These are phyloP conservation scores for Linurgus olivaceus DNA, from an alignment of 2,797 vertebrate species.

Conservation along the genomic window DNA sequence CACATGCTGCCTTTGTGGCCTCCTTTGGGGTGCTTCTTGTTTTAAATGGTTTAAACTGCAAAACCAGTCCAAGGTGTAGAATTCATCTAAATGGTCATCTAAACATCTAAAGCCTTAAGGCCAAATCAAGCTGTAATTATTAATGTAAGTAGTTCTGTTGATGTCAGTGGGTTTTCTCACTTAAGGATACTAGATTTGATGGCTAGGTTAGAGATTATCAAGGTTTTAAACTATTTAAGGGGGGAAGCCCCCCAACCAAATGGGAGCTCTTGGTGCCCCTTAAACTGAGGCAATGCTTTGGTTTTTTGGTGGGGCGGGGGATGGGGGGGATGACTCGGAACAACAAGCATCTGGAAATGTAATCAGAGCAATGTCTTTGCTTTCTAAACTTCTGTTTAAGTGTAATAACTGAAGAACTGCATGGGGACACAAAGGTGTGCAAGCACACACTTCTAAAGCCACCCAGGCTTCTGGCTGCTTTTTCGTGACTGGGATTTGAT, in stretches of 20 bases:
- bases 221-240: neutral
- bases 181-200: neutral
- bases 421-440: neutral
- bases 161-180: neutral
- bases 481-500: neutral
- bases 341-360: neutral
- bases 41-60: neutral
- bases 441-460: neutral
- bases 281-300: neutral
- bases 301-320: fast-evolving
- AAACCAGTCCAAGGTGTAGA: neutral
- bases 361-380: neutral
- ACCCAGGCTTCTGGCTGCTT: neutral
- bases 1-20: fast-evolving
- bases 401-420: neutral
- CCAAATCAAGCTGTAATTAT: neutral
- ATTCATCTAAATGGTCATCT: conserved; percentile 4
- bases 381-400: neutral
- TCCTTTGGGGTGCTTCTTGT: neutral
- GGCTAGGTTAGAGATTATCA: conserved; percentile 11
- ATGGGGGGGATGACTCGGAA: fast-evolving
- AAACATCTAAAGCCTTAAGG: conserved; percentile 3
- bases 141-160: neutral
- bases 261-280: neutral
- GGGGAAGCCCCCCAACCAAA: neutral